Base-by-base conservation (phyloP, 2,888 invertebrate species). In the Drosophila formosana region DNA sequence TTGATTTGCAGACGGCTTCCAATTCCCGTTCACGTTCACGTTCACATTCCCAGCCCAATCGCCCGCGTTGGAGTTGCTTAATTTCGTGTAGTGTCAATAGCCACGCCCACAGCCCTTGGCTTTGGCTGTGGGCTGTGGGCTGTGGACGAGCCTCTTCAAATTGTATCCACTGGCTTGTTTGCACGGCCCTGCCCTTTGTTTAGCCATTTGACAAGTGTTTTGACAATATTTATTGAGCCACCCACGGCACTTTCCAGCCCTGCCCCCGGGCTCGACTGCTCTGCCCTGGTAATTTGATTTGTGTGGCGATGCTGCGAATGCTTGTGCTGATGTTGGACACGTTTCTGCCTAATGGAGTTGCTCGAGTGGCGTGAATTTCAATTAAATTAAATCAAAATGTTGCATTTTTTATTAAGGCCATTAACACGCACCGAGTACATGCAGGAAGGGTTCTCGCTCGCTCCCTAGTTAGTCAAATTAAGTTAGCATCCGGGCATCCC, bases 301-400 rank as follows among this genome's bases (percentile, higher is more conserved):
- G 80, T 63, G 65, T 65, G 56, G 65, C 62, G 69, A 63, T 65
- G 37, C 75, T 46, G 69, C 66, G 65, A 61, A 64, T 58, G 66
- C 77, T 64, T 60, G 61, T 62, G 72, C 32, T 73, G 77, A 69
- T 63, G 78, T 72, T 79, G 90, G 90, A 90, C 90, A 91, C 90
- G 90, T 91, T 91, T 90, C 83, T 78, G 89, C 90, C 82, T 91
- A 91, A 91, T 91, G 91, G 90, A 91, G 89, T 91, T 90, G 90
- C 83, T 90, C 82, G 91, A 91, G 91, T 90, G 83, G 90, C 91
- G 91, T 91, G 90, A 91, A 90, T 90, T 87, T 82, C 89, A 91
- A 90, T 90, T 89, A 87, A 91, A 90, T 90, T 90, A 87, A 89
- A 89, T 89, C 86, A 87, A 86, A 89, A 84, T 87, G 88, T 81